Base-by-base conservation (phyloP, 2,797 vertebrate species). In the Channallabes apus region DNA sequence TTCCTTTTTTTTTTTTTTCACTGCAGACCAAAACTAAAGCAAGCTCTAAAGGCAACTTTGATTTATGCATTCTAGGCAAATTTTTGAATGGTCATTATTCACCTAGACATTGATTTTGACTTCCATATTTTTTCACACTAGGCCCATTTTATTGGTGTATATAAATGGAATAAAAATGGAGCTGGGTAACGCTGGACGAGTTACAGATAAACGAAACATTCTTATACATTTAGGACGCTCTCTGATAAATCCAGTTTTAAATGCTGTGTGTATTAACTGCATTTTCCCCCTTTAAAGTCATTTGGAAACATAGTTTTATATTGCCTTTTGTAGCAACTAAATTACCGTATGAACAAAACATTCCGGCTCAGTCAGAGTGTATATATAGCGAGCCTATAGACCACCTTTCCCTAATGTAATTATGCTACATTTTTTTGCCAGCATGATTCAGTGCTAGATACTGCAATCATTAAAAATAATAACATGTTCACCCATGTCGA, bases 131-230 rank as follows among this genome's bases (percentile, higher is more conserved):
- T 38, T 77, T 51, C 56, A 82, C 38, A 56, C 11, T 38, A 64
- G 65, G 32, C 38, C 56, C 67, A 7, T 71, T 79, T 83, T 72
- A 77, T 56, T 82, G 79, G 32, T 7, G 20, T 24, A 14, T 51
- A 59, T 82, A 76, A 75, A 67, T 85, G 41, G 78, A 59, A 68
- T 82, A 76, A 75, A 67, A 75, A 67, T 85, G 41, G 78, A 46
- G 51, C 56, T 35, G 11, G 22, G 6, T 5, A 67, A 68, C 72
- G 77, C 17, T 32, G 58, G 11, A 12, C 56, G 29, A 32, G 41
- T 79, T 38, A 14, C 4, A 65, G 68, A 73, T 65, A 67, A 76
- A 51, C 46, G 58, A 38, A 84, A 84, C 65, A 61, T 27, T 38
- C 65, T 71, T 80, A 29, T 71, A 69, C 76, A n/a, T 84, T 83